Evolutionary conservation across 2,113 vertebrate genomes (phyloP).

Genomic region (Erythrocercus mccallii): DNA sequence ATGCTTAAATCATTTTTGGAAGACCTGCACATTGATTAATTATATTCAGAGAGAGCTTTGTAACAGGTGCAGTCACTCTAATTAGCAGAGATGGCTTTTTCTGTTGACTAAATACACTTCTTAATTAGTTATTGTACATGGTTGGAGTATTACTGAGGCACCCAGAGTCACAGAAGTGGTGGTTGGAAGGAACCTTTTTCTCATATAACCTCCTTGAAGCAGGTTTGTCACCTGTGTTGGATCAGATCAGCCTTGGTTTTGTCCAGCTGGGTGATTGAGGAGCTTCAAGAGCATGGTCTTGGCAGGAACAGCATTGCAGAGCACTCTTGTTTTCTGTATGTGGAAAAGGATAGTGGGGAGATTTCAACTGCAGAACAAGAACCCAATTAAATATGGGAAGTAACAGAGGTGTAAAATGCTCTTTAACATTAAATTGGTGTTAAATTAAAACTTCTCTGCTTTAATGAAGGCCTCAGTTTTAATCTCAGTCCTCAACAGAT

Average conservation of each 20-base stretch:
- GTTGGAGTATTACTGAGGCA: neutral
- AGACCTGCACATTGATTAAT: neutral
- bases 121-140: neutral
- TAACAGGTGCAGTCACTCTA: neutral
- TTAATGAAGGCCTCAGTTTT: neutral
- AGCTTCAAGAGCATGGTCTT: neutral
- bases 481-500: neutral
- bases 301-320: neutral
- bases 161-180: neutral
- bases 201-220: neutral
- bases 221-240: neutral
- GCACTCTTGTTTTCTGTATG: neutral
- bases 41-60: neutral
- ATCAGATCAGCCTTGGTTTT: neutral
- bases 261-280: neutral
- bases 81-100: neutral
- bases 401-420: neutral
- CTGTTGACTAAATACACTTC: neutral
- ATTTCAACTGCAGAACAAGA: neutral
- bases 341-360: neutral
- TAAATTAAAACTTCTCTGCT: neutral
- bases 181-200: neutral
- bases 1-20: neutral
- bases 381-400: neutral
- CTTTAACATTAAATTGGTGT: neutral